Evolutionary conservation across 2,113 vertebrate species (phyloP).

Genomic region (Garra rufa): DNA sequence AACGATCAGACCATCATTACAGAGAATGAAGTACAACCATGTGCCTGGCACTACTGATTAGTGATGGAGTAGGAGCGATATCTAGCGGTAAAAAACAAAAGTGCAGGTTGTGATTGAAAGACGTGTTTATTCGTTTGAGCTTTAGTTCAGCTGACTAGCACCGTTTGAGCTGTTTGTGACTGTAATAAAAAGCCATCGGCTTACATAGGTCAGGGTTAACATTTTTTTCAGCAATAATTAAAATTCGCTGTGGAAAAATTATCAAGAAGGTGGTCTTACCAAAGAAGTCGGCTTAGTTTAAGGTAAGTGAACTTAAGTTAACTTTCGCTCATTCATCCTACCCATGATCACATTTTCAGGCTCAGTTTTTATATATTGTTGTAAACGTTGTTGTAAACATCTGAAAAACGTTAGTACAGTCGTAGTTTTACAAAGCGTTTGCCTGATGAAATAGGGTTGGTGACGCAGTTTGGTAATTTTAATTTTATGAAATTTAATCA

Average conservation of each 20-base stretch:
- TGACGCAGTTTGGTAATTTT: too few relatives aligned
- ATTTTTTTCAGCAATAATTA: not conserved
- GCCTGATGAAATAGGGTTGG: not conserved
- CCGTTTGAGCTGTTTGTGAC: not conserved
- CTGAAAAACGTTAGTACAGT: not conserved
- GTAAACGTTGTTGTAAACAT: not conserved
- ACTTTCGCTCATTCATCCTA: not conserved
- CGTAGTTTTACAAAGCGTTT: not conserved
- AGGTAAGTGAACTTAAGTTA: not conserved
- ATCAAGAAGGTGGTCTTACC: not conserved
- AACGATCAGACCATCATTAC: not conserved
- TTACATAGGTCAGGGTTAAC: not conserved
- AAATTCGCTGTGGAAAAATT: not conserved
- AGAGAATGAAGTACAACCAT: too few relatives aligned
- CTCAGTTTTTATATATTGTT: not conserved
- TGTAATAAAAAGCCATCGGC: not conserved
- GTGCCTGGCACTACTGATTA: not conserved
- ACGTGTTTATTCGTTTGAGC: not conserved
- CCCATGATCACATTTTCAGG: not conserved
- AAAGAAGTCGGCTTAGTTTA: not conserved
- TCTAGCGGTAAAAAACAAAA: not conserved
- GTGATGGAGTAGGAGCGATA: not conserved
- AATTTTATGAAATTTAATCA: too few relatives aligned
- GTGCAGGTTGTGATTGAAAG: not conserved
- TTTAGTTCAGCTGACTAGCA: not conserved